phyloP scores from a whole-genome alignment of 30 jellyfish, hydroid and myxozoan species.

The Cassiopea xamachana region DNA sequence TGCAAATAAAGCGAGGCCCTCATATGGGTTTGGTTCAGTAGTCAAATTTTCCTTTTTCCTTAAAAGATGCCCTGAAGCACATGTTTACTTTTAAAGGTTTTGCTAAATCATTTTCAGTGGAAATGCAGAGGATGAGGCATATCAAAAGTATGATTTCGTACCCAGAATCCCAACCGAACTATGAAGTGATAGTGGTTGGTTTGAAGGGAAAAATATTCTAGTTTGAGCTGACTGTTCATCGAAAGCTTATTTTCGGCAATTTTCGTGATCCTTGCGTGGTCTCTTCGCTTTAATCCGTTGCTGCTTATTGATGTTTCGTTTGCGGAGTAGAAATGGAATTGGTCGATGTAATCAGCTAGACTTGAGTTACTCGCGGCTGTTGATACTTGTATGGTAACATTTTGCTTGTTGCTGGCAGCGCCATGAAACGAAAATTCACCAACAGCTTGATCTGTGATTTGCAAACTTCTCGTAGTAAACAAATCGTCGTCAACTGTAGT shows the following conservation, averaged over 20 bases:
- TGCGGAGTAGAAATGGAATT: background rate
- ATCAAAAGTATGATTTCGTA: background rate
- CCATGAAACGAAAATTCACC: conserved; percentile 25
- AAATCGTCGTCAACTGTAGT: background rate
- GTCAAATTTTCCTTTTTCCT: too few relatives aligned
- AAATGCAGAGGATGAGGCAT: too few relatives aligned
- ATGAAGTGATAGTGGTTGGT: background rate
- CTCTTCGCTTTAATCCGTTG: background rate
- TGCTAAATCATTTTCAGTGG: too few relatives aligned
- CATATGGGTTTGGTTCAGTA: too few relatives aligned
- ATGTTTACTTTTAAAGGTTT: too few relatives aligned
- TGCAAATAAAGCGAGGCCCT: too few relatives aligned
- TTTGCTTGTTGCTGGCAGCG: background rate
- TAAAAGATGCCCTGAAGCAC: too few relatives aligned
- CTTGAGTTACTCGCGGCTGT: conserved; percentile 9
- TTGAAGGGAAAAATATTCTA: background rate
- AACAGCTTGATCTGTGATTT: background rate
- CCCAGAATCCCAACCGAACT: conserved; percentile 5
- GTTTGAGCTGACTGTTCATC: background rate
- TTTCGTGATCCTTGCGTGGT: conserved; percentile 2
- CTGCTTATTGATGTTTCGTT: background rate
- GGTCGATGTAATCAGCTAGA: conserved; percentile 25
- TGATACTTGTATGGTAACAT: background rate
- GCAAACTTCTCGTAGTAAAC: background rate
- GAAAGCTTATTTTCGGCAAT: background rate